Evolutionary conservation across 2,113 vertebrate species (phyloP).

Genomic region (Tapirus terrestris): DNA sequence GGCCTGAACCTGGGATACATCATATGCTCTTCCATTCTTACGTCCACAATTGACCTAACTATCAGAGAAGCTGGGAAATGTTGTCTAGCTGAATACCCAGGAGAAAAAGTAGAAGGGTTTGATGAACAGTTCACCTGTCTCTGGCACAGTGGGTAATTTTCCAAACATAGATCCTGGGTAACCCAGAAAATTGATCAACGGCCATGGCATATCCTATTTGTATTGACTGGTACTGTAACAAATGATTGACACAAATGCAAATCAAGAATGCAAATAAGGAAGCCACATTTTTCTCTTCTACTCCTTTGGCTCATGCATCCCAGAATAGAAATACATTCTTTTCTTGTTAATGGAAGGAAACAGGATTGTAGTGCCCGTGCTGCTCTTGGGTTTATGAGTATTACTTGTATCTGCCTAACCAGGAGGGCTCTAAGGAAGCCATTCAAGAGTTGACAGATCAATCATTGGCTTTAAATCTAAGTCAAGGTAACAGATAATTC

Average conservation of each 20-base stretch:
- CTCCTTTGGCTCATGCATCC: not conserved
- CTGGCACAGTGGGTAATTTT: not conserved
- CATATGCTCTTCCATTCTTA: not conserved
- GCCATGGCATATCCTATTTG: not conserved
- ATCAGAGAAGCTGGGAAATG: not conserved
- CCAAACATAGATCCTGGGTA: not conserved
- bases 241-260: slow-evolving; percentile 27
- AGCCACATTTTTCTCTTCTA: not conserved
- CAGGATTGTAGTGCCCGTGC: not conserved
- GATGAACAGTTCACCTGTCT: no score
- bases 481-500: not conserved
- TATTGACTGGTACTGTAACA: not conserved
- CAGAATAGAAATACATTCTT: not conserved
- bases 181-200: not conserved
- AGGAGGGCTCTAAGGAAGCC: slow-evolving; percentile 52
- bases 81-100: not conserved
- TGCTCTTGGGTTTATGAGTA: slow-evolving; percentile 61
- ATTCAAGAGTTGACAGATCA: slow-evolving; percentile 44
- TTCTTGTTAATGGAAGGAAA: not conserved
- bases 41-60: not conserved
- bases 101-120: not conserved
- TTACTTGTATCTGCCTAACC: slow-evolving; percentile 61
- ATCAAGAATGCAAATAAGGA: not conserved
- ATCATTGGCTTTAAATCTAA: not conserved
- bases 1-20: not conserved